phyloP scores from a whole-genome alignment of 2,888 invertebrate species.

The Eilema sororculum region DNA sequence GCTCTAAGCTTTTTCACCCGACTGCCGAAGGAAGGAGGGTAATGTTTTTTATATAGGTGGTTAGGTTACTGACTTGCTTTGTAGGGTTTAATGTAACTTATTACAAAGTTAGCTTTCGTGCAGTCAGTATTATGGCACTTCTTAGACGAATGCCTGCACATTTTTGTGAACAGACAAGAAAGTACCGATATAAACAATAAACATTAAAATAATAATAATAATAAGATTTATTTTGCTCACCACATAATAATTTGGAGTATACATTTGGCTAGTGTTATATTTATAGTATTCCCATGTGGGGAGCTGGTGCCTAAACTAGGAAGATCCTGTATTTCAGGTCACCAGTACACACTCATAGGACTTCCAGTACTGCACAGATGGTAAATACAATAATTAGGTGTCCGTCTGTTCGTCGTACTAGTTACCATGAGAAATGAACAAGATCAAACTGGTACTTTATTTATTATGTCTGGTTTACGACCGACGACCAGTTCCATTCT shows the following conservation, averaged over 20 bases:
- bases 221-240: too few relatives aligned
- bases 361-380: too few relatives aligned
- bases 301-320: too few relatives aligned
- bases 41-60: too few relatives aligned
- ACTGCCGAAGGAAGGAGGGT: too few relatives aligned
- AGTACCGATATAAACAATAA: neutral
- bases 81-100: neutral
- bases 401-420: neutral
- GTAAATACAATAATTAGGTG: too few relatives aligned
- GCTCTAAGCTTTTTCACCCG: too few relatives aligned
- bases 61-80: neutral
- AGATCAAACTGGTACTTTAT: slow-evolving; percentile 26
- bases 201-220: slow-evolving; percentile 15
- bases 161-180: neutral
- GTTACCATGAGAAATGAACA: slow-evolving; percentile 18
- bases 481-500: slow-evolving; percentile 24
- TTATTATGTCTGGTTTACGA: slow-evolving; percentile 19
- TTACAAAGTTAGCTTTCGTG: neutral
- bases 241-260: too few relatives aligned
- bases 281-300: too few relatives aligned
- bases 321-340: too few relatives aligned
- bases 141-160: neutral
- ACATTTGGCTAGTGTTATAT: too few relatives aligned
- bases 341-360: too few relatives aligned
- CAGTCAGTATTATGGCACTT: neutral